These are phyloP conservation scores for Acridotheres tristis DNA, from an alignment of 2,797 vertebrate genomes.

Conservation along the genomic window DNA sequence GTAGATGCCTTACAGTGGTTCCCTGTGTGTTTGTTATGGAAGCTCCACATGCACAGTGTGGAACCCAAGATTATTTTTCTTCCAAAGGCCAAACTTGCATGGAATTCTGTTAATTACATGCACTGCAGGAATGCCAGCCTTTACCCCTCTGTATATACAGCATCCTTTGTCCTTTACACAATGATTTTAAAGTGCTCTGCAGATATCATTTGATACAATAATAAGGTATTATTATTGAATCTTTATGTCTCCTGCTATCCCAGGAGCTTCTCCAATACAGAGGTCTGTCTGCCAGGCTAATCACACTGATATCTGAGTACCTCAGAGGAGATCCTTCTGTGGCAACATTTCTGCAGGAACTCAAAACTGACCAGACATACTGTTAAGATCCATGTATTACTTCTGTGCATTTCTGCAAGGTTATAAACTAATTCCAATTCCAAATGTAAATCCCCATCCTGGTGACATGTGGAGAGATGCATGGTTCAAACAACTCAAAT, in stretches of 20 bases:
- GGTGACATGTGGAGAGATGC: neutral
- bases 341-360: neutral
- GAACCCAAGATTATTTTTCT: slow-evolving; percentile 32
- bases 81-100: slow-evolving; percentile 8
- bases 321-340: neutral
- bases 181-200: slow-evolving; percentile 16
- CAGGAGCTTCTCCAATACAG: neutral
- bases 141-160: neutral
- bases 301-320: neutral
- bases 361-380: neutral
- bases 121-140: slow-evolving; percentile 11
- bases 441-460: neutral
- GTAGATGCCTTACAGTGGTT: neutral
- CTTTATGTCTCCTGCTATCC: neutral
- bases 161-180: slow-evolving; percentile 25
- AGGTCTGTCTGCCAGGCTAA: slow-evolving; percentile 29
- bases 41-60: neutral
- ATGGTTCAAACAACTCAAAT: neutral
- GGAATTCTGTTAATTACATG: slow-evolving; percentile 45
- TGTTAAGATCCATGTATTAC: neutral
- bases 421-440: slow-evolving; percentile 17
- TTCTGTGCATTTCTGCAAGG: neutral
- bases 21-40: neutral
- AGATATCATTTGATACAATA: slow-evolving; percentile 40
- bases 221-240: slow-evolving; percentile 41